A percentile compares a stretch with the other conserved stretches of the same genome.
phyloP scores from a whole-genome alignment of 2,888 invertebrate genomes.

The Leucophenga montana region DNA sequence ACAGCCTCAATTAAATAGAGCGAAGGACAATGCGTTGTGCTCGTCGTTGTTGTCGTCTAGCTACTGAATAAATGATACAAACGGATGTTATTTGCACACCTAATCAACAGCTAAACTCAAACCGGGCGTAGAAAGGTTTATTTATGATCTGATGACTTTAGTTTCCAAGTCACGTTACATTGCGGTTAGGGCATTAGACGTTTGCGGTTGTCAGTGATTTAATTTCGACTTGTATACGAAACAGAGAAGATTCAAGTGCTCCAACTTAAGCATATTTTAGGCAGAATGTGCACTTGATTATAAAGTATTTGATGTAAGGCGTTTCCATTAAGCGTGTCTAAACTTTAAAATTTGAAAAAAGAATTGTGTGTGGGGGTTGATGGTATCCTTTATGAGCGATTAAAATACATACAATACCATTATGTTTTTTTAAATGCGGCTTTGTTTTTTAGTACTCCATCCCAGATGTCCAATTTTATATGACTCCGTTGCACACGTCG shows the following conservation, averaged over 20 bases:
- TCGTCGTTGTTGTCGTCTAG: neutral
- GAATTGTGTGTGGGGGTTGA: too few relatives aligned
- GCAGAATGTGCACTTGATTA: neutral
- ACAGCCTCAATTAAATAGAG: neutral
- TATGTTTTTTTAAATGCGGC: too few relatives aligned
- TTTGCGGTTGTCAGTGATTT: conserved; percentile 37
- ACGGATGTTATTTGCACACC: conserved; percentile 28
- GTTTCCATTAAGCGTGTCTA: too few relatives aligned
- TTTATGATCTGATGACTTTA: conserved; percentile 42
- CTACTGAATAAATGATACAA: conserved; percentile 5
- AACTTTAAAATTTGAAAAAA: too few relatives aligned
- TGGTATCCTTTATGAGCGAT: too few relatives aligned
- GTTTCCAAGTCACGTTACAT: conserved; percentile 49
- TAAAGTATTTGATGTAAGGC: conserved; percentile 15
- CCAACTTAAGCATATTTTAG: neutral
- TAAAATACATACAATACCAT: too few relatives aligned
- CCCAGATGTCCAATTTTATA: too few relatives aligned
- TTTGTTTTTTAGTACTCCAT: too few relatives aligned
- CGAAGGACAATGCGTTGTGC: too few relatives aligned
- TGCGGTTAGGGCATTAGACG: conserved; percentile 38
- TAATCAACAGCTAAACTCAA: conserved; percentile 45
- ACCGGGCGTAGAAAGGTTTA: conserved; percentile 35
- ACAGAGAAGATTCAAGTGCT: conserved; percentile 7
- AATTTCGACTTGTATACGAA: conserved; percentile 45
- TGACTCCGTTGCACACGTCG: too few relatives aligned